Evolutionary conservation across 2,113 vertebrate species (phyloP).

Genomic region (Lathamus discolor): DNA sequence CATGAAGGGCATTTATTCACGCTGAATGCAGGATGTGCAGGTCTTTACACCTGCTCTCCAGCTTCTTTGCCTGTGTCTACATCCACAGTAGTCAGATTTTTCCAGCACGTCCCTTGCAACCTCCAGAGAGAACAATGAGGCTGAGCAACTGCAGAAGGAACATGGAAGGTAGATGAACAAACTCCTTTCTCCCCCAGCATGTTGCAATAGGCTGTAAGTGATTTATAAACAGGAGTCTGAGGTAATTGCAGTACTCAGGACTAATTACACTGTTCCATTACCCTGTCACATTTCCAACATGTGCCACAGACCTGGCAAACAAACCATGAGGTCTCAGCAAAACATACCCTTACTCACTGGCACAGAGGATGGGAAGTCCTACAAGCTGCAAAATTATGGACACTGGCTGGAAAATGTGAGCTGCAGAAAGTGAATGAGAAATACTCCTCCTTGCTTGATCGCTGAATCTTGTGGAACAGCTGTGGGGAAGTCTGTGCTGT

Average conservation of each 20-base stretch:
- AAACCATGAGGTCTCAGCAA: background rate
- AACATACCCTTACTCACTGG: background rate
- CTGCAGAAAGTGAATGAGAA: background rate
- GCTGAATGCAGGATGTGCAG: background rate
- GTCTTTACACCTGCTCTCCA: background rate
- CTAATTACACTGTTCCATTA: background rate
- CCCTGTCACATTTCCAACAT: rapidly evolving
- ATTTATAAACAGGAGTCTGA: constrained; percentile 12
- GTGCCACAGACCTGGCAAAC: background rate
- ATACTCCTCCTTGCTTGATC: background rate
- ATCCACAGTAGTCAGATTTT: background rate
- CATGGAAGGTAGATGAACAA: background rate
- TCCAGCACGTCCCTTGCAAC: background rate
- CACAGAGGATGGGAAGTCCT: background rate
- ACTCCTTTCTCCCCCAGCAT: background rate
- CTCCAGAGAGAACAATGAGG: background rate
- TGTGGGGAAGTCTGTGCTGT: background rate
- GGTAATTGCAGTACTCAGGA: background rate
- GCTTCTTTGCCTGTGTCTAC: background rate
- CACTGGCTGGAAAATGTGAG: background rate
- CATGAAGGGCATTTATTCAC: background rate
- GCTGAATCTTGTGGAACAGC: background rate
- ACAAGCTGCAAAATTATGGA: background rate
- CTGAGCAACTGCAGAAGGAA: background rate
- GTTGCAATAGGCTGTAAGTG: background rate